Evolutionary conservation across 2,113 vertebrate species (phyloP).

Genomic region (Zosterops pallidus): DNA sequence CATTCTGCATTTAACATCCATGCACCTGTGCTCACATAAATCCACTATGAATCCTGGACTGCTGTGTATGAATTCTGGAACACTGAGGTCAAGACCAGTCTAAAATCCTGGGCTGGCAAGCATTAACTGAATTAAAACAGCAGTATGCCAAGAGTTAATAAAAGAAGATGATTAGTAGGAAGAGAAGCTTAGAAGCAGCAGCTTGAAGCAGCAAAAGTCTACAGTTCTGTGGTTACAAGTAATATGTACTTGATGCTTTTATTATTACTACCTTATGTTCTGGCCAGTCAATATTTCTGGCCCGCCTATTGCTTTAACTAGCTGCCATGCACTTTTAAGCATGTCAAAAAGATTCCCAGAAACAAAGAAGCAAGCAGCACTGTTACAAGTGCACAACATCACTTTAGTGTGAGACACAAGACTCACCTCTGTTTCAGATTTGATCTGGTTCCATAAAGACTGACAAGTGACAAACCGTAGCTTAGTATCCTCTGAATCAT

Average conservation of each 20-base stretch:
- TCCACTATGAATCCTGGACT: neutral
- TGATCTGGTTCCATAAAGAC: conserved; percentile 85
- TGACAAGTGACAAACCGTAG: conserved; percentile 81
- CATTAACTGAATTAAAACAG: neutral
- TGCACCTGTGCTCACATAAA: neutral
- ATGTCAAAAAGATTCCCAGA: neutral
- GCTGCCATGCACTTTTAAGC: neutral
- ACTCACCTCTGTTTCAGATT: conserved; percentile 85
- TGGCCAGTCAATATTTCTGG: neutral
- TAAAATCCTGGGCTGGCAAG: neutral
- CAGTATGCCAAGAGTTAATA: neutral
- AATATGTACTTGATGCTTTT: neutral
- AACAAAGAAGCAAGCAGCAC: neutral
- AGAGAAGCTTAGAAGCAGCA: neutral
- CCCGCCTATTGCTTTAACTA: neutral
- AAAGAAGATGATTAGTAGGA: neutral
- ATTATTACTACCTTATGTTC: neutral
- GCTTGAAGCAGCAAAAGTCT: neutral
- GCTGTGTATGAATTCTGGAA: neutral
- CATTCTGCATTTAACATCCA: neutral
- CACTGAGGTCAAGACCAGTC: neutral
- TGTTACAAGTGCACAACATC: neutral
- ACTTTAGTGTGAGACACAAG: neutral
- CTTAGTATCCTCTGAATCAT: conserved; percentile 69
- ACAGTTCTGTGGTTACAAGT: neutral